Conservation (phyloP, 2,888 invertebrate species). For the Hypomecis atomaria region DNA sequence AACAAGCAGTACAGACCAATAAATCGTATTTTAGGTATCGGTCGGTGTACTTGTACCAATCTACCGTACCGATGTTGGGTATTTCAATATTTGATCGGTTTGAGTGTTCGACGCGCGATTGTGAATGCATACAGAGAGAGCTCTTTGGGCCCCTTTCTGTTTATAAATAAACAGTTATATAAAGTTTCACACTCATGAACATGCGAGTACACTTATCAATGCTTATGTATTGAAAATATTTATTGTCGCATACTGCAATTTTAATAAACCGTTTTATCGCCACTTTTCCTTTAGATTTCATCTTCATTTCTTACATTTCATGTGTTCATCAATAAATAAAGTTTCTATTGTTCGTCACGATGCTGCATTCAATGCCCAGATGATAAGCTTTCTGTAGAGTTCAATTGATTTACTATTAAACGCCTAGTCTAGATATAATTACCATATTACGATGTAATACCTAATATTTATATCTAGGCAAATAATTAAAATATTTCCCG, state of each 20-base stretch:
- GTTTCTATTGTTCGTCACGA: no score
- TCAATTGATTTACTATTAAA: no score
- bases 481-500: slow-evolving; percentile 5
- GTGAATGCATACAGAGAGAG: slow-evolving; percentile 45
- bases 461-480: no score
- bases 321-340: no score
- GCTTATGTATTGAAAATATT: slow-evolving; percentile 17
- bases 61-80: slow-evolving; percentile 44
- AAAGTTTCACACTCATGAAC: slow-evolving; percentile 39
- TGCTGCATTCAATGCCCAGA: no score
- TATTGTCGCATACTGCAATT: slow-evolving; percentile 7
- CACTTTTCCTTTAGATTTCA: not conserved
- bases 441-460: no score
- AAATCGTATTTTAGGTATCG: slow-evolving; percentile 45
- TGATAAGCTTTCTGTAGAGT: no score
- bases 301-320: no score
- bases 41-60: slow-evolving; percentile 12
- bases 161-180: slow-evolving; percentile 62
- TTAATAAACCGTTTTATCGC: not conserved
- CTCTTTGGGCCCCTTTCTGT: slow-evolving; percentile 54
- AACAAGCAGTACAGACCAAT: slow-evolving; percentile 37
- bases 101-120: slow-evolving; percentile 39
- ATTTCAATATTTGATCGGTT: slow-evolving; percentile 52
- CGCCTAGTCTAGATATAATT: no score
- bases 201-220: slow-evolving; percentile 10